Evolutionary conservation across 2,113 vertebrate species (phyloP), one percentile per base, ranked within the genome.

Genomic region (Symphodus melops): DNA sequence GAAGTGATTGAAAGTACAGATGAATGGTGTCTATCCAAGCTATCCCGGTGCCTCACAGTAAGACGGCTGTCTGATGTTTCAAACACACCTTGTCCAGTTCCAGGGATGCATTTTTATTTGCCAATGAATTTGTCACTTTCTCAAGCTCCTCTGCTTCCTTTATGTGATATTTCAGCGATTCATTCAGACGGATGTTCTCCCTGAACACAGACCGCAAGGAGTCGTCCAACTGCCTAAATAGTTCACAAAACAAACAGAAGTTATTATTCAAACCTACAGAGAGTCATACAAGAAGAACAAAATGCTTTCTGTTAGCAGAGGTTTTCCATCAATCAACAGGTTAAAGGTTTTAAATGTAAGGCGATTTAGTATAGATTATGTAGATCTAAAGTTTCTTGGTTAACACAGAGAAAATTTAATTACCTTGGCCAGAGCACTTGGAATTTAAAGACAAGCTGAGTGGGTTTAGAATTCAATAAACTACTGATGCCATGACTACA

Each of bases 171-270:
- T 90, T 81, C 23, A 96, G 92, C 5, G 91, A 85, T 81, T 94
- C 92, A 2, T 82, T 95, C 75, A 97, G 93, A 72, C 83, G 90
- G 59, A 95, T 64, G 12, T 94, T 96, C 82, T 96, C 94, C 89
- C 93, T 95, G 86, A 96, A 96, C 76, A 95, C 93, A 7, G 92
- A 88, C 81, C 89, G 95, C 13, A 93, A 94, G 41, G 90, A 87
- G 16, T 84, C 89, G 21, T 96, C 94, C 89, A 97, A 67, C 81
- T 96, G 94, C 78, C 96, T 97, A 82, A 65, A 87, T 46, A 73
- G 21, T 83, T 60, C 6, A 21, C 21, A 75, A 49, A 16, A 59
- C 37, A 84, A 73, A 86, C 37, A 77, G 52, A 75, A 73, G 46
- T 14, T 16, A 56, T 39, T 28, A 52, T 66, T 65, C 48, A 13